Evolutionary conservation across 2,888 invertebrate genomes (phyloP), one percentile per base, ranked within the genome.

Genomic region (Mechanitis messenoides): DNA sequence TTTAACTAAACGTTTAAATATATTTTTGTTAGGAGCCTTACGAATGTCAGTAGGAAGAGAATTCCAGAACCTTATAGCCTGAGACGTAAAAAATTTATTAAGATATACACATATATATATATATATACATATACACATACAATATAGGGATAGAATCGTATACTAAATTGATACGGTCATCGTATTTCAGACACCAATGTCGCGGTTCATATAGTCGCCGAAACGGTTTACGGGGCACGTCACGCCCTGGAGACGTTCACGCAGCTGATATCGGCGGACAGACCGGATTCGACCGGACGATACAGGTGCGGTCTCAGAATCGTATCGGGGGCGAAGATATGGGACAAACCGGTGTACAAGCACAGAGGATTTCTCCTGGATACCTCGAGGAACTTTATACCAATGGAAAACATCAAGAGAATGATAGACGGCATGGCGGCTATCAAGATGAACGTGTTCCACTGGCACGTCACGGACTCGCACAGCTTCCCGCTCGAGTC

Each of bases 401-500:
- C 96, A 0, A 81, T 96, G 67, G 81, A 79, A 12, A 91, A 92
- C 55, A 93, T 96, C 31, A 91, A 92, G 71, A 92, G 91, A 68
- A 95, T 94, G 55, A 87, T 97, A 68, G 95, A 97, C 72, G 97
- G 93, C 1, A 96, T 98, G 95, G 94, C 95, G 1, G 92, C 95
- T 28, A 94, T 94, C 56, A 98, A 98, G 83, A 85, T 98, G 90
- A 98, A 98, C 78, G 95, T 97, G 0, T 92, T 98, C 54, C 98
- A 98, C 78, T 98, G 98, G 97, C 96, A 96, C 77, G 93, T 93
- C 0, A 95, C 95, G 0, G 98, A 98, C 82, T 93, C 96, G 1
- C 97, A 98, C 70, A 97, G 97, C 72, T 98, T 98, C 83, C 98
- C 98, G 0, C 90, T 97, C 74, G 94, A 95, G 74, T 93, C 95